Evolutionary conservation across 2,797 vertebrate species (phyloP).

Genomic region (Spinibarbus caldwelli): DNA sequence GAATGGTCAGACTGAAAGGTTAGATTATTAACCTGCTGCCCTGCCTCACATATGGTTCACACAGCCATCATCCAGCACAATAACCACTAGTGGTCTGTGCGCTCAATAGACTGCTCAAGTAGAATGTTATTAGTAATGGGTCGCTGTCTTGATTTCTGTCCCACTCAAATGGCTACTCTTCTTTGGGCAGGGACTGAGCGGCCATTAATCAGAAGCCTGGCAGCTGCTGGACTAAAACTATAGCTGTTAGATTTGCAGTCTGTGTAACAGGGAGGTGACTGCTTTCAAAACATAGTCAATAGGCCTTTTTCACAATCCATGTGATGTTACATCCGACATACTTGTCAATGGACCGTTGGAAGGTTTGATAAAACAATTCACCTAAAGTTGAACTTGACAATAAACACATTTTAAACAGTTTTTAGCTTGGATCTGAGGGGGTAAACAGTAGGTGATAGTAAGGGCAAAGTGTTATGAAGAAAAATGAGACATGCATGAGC

Average conservation of each 20-base stretch:
- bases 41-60: constrained; percentile 54
- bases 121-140: constrained; percentile 84
- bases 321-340: background rate
- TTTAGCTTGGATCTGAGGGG: background rate
- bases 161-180: constrained; percentile 77
- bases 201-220: constrained; percentile 83
- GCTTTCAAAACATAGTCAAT: constrained; percentile 24
- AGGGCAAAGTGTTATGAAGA: background rate
- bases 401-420: background rate
- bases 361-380: background rate
- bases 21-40: constrained; percentile 60
- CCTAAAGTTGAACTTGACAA: constrained; percentile 1
- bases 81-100: constrained; percentile 64
- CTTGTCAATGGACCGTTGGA: background rate
- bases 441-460: background rate
- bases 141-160: constrained; percentile 76
- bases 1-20: constrained; percentile 50
- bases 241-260: constrained; percentile 52
- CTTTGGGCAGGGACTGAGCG: constrained; percentile 75
- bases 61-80: constrained; percentile 60
- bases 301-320: constrained; percentile 4
- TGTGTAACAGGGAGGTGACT: constrained; percentile 22
- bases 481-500: background rate
- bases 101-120: constrained; percentile 80
- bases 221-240: constrained; percentile 74